Evolutionary conservation across 2,888 invertebrate genomes (phyloP).

Genomic region (Nemoura dubitans): DNA sequence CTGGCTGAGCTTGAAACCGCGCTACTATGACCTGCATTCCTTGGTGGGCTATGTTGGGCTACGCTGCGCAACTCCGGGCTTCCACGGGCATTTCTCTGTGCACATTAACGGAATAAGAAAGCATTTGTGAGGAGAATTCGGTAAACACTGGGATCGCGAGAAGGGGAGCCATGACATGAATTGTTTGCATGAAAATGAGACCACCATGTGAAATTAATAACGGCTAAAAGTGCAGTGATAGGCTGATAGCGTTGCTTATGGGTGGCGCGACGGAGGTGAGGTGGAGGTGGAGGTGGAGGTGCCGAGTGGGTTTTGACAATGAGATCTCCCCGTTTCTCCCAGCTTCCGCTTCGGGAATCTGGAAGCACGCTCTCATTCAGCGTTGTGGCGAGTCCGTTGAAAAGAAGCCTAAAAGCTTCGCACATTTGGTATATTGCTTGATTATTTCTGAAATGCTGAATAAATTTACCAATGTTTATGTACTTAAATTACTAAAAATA

Average conservation of each 20-base stretch:
- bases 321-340: no score
- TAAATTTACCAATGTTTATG: no score
- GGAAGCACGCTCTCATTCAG: no score
- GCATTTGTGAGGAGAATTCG: conserved; percentile 7
- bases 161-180: neutral
- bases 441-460: no score
- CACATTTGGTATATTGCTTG: no score
- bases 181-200: neutral
- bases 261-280: no score
- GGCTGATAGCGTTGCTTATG: neutral
- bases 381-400: no score
- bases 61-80: neutral
- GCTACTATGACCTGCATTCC: neutral
- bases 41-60: neutral
- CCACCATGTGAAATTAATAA: neutral
- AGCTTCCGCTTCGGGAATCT: no score
- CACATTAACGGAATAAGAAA: conserved; percentile 3
- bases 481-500: no score
- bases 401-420: no score
- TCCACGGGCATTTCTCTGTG: neutral
- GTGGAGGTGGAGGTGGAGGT: neutral
- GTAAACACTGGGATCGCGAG: neutral
- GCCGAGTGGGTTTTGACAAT: neutral
- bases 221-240: neutral
- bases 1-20: neutral